These are phyloP conservation scores for Pseudotriccus pelzelni DNA, from an alignment of 2,797 vertebrate species.

Conservation along the genomic window DNA sequence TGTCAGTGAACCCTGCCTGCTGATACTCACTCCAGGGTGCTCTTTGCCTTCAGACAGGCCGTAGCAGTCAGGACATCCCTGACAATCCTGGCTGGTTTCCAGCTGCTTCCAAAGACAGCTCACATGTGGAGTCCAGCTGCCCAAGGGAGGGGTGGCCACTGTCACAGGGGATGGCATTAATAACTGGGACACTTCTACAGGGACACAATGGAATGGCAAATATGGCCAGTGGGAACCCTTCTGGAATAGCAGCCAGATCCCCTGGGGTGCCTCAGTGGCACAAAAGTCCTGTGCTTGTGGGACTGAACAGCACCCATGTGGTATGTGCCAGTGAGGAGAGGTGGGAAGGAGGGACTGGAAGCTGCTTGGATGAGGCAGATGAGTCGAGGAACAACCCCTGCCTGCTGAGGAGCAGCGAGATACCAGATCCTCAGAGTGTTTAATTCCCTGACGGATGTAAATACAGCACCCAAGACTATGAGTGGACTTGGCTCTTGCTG, in stretches of 20 bases:
- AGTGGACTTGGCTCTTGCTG: neutral
- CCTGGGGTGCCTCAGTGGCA: neutral
- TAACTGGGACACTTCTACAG: rapidly evolving
- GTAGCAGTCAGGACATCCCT: neutral
- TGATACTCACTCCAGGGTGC: neutral
- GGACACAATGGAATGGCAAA: neutral
- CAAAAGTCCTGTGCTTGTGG: neutral
- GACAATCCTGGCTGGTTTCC: neutral
- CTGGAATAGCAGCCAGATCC: neutral
- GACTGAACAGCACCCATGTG: neutral
- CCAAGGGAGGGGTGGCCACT: neutral
- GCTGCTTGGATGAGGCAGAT: neutral
- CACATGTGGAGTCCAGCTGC: neutral
- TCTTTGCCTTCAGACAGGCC: neutral
- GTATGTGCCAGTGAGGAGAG: rapidly evolving
- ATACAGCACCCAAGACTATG: rapidly evolving
- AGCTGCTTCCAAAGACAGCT: neutral
- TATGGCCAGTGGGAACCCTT: neutral
- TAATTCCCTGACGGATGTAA: neutral
- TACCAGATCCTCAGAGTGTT: neutral
- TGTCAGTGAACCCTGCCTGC: neutral
- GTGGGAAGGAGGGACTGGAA: neutral
- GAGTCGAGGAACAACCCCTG: neutral
- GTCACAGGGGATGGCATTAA: neutral
- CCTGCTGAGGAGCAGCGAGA: neutral